These are phyloP conservation scores for Heteropelma amictum DNA, from an alignment of 2,888 invertebrate genomes.

Conservation along the genomic window DNA sequence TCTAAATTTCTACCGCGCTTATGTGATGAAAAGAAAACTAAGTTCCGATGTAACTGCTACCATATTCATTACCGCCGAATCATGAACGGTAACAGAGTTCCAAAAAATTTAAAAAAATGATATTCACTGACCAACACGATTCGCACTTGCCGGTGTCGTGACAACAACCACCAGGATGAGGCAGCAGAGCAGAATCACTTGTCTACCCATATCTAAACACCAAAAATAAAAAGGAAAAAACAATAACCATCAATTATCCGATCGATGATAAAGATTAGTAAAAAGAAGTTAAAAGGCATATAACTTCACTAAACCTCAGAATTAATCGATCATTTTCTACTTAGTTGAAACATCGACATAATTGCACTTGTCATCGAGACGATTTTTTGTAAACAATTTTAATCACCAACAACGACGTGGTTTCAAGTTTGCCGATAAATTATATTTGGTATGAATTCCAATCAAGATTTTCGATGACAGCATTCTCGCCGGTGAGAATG, in stretches of 20 bases:
- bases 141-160: slow-evolving; percentile 53
- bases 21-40: too few species aligned
- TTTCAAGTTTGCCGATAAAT: neutral
- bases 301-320: too few species aligned
- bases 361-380: too few species aligned
- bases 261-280: neutral
- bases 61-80: too few species aligned
- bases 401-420: too few species aligned
- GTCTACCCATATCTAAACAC: slow-evolving; percentile 57
- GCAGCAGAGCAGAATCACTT: slow-evolving; percentile 60
- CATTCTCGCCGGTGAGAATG: slow-evolving; percentile 9
- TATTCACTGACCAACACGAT: slow-evolving; percentile 60
- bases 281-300: neutral
- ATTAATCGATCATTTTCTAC: too few species aligned
- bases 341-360: too few species aligned
- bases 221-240: neutral
- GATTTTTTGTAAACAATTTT: too few species aligned
- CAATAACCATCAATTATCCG: neutral
- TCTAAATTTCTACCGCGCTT: too few species aligned
- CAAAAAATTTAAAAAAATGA: neutral
- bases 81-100: neutral
- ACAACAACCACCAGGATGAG: slow-evolving; percentile 55
- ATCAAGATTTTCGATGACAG: neutral
- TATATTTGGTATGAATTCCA: neutral
- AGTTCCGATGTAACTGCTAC: too few species aligned